These are phyloP conservation scores for Neogale vison DNA, from an alignment of 2,113 vertebrate genomes.

Conservation along the genomic window DNA sequence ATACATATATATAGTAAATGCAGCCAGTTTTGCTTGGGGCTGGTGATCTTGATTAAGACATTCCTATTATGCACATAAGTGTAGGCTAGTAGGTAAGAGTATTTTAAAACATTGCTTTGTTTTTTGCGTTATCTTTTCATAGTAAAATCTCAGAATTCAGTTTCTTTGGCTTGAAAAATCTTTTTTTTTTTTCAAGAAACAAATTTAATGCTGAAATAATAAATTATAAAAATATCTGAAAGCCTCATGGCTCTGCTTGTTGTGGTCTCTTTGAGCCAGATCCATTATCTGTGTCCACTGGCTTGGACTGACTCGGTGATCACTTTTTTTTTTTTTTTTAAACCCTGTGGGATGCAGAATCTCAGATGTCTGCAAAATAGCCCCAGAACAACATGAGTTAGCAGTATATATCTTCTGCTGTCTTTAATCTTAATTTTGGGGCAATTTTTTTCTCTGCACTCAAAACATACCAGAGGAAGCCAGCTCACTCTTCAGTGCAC, in stretches of 20 bases:
- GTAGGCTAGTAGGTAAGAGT: not conserved
- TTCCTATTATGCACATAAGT: not conserved
- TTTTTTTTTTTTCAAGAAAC: conserved; percentile 28
- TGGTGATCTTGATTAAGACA: conserved; percentile 35
- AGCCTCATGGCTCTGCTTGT: not conserved
- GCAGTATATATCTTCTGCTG: not conserved
- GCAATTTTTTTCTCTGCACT: not conserved
- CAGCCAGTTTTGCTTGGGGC: conserved; percentile 23
- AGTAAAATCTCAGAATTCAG: conserved; percentile 46
- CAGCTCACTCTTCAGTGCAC: not conserved
- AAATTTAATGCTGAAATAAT: conserved; percentile 31
- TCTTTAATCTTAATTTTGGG: not conserved
- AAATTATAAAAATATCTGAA: conserved; percentile 40
- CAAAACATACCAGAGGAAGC: conserved; percentile 8
- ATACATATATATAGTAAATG: not conserved
- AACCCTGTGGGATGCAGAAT: not conserved
- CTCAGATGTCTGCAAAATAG: not conserved
- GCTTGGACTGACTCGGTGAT: not conserved
- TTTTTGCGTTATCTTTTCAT: conserved; percentile 33
- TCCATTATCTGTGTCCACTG: not conserved
- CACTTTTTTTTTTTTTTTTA: not conserved
- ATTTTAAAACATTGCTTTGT: conserved; percentile 37
- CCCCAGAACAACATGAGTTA: not conserved
- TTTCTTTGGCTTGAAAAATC: conserved; percentile 14
- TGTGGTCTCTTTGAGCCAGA: not conserved